Conservation (phyloP, 2,888 invertebrate genomes). For the Andrena haemorrhoa region DNA sequence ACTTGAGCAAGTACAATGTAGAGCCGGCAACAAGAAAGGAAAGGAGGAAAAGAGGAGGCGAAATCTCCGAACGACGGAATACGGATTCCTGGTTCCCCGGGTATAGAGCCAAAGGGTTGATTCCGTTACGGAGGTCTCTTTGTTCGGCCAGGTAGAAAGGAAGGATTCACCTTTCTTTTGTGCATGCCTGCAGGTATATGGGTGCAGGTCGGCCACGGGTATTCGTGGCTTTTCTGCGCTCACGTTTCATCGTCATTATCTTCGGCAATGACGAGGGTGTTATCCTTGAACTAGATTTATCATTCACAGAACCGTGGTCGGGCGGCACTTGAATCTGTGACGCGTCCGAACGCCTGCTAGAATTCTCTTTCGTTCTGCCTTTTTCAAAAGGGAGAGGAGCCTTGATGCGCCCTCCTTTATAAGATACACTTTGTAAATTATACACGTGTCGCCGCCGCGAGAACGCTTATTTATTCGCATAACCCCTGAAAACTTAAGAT, state of each 20-base stretch:
- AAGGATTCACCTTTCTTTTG: constrained; percentile 74
- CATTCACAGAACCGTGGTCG: constrained; percentile 60
- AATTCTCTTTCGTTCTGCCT: constrained; percentile 27
- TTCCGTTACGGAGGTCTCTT: constrained; percentile 75
- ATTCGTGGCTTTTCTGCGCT: constrained; percentile 68
- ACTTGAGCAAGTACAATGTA: background rate
- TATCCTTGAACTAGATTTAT: constrained; percentile 76
- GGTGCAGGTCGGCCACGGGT: constrained; percentile 66
- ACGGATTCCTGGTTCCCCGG: constrained; percentile 49
- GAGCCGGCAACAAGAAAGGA: background rate
- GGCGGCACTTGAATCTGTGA: constrained; percentile 39
- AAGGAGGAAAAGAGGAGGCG: background rate
- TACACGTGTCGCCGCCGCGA: background rate
- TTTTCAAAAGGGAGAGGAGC: constrained; percentile 25
- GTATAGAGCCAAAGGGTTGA: constrained; percentile 66
- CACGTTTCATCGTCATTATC: constrained; percentile 70
- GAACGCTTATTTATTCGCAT: background rate
- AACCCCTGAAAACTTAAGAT: too few relatives aligned
- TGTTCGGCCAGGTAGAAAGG: constrained; percentile 78
- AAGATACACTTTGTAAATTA: background rate
- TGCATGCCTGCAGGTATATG: constrained; percentile 69
- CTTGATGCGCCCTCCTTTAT: background rate
- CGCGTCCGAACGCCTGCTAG: constrained; percentile 40
- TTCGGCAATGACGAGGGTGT: constrained; percentile 75
- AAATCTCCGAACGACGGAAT: constrained; percentile 45